These are phyloP conservation scores for Choloepus didactylus DNA, from an alignment of 2,797 vertebrate genomes.

Conservation along the genomic window DNA sequence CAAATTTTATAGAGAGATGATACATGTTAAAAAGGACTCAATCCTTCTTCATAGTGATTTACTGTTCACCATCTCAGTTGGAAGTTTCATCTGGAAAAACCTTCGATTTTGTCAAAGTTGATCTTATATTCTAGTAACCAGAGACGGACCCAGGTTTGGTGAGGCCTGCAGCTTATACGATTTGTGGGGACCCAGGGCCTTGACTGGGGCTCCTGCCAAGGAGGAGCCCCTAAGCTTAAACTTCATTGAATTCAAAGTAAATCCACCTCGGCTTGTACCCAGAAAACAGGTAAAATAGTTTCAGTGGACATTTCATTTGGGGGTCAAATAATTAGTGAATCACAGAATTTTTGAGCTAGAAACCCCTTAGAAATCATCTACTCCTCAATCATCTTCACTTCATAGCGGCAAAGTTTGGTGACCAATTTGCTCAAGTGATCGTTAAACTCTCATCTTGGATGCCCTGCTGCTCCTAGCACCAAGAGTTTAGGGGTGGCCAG, in stretches of 20 bases:
- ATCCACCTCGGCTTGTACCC: neutral
- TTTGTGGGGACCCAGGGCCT: neutral
- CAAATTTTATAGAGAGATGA: slow-evolving; percentile 26
- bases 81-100: slow-evolving; percentile 30
- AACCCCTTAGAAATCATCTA: slow-evolving; percentile 42
- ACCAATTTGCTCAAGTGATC: slow-evolving; percentile 6
- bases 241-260: slow-evolving; percentile 9
- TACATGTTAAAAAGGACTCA: slow-evolving; percentile 27
- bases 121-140: slow-evolving; percentile 36
- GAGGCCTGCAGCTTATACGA: slow-evolving; percentile 33
- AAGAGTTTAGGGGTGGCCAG: slow-evolving; percentile 13
- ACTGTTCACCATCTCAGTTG: slow-evolving; percentile 30
- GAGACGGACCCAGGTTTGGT: neutral
- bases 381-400: neutral
- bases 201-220: neutral
- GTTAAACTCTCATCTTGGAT: slow-evolving; percentile 19
- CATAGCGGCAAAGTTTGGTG: neutral
- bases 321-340: slow-evolving; percentile 32
- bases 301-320: neutral
- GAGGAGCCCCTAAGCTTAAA: slow-evolving; percentile 31
- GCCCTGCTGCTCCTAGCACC: neutral
- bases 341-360: neutral
- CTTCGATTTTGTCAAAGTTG: slow-evolving; percentile 22
- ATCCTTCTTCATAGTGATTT: slow-evolving; percentile 10
- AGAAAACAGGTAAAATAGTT: slow-evolving; percentile 36